Percentiles rank a stretch among this genome's conserved stretches.
These are phyloP conservation scores for Plecturocebus donacophilus DNA, from an alignment of 2,113 vertebrate species.

Conservation along the genomic window DNA sequence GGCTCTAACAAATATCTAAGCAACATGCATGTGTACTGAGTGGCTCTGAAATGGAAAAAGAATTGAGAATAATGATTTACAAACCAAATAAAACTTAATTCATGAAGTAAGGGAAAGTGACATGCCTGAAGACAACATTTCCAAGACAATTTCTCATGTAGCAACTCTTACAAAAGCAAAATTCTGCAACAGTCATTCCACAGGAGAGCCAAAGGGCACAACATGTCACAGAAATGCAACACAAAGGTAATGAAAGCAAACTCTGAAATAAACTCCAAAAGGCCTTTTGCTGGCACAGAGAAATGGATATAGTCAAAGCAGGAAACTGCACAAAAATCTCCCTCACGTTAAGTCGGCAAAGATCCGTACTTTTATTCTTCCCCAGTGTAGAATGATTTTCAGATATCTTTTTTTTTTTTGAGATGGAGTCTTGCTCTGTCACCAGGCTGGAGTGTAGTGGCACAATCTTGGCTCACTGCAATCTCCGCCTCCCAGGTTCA, in stretches of 20 bases:
- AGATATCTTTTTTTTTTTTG: not conserved
- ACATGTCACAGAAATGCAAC: not conserved
- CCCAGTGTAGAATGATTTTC: not conserved
- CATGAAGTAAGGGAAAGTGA: not conserved
- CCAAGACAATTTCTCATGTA: not conserved
- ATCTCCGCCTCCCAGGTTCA: too few species aligned
- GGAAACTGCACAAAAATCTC: not conserved
- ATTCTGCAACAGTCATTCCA: not conserved
- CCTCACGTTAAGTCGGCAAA: not conserved
- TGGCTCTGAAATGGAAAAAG: constrained; percentile 89
- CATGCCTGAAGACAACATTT: not conserved
- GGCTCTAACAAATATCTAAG: constrained; percentile 91
- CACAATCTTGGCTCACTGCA: too few species aligned
- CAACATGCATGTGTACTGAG: constrained; percentile 95
- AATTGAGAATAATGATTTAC: constrained; percentile 72
- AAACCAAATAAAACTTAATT: constrained; percentile 52
- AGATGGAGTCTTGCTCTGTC: too few species aligned
- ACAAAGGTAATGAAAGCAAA: constrained; percentile 22
- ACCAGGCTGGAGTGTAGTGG: too few species aligned
- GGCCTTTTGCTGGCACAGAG: not conserved
- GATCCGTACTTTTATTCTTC: not conserved
- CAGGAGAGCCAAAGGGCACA: constrained; percentile 4
- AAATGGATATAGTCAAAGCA: not conserved
- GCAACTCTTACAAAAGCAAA: constrained; percentile 23
- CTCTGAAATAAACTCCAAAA: not conserved